A percentile compares a stretch with the other conserved stretches of the same genome.
These are phyloP conservation scores for Luperina testacea DNA, from an alignment of 2,888 invertebrate genomes.

Conservation along the genomic window DNA sequence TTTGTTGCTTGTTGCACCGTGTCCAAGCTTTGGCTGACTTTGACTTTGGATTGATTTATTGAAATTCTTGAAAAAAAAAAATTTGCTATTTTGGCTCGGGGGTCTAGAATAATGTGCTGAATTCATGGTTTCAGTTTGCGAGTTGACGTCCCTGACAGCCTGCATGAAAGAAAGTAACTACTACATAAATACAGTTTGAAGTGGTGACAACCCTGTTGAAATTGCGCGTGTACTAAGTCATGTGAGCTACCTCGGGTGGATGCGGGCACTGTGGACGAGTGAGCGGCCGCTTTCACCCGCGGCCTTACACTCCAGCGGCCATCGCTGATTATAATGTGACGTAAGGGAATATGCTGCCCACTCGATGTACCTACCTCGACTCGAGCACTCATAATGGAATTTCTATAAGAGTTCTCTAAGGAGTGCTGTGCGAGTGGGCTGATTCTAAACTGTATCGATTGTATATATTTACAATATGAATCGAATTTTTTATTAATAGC, in stretches of 20 bases:
- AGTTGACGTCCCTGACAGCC: background rate
- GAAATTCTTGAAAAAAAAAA: background rate
- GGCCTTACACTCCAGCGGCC: constrained; percentile 56
- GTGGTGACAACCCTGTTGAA: constrained; percentile 58
- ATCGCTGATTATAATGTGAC: constrained; percentile 49
- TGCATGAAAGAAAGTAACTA: background rate
- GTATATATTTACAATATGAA: background rate
- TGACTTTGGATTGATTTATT: background rate
- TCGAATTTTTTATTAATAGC: background rate
- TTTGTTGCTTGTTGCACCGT: constrained; percentile 1
- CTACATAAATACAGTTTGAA: background rate
- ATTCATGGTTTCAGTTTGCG: background rate
- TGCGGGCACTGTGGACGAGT: constrained; percentile 63
- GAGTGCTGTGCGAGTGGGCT: background rate
- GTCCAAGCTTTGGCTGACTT: background rate
- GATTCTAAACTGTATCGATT: background rate
- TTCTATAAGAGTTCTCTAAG: constrained; percentile 2
- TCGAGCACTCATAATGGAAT: constrained; percentile 12
- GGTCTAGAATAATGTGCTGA: background rate
- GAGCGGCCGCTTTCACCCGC: constrained; percentile 60
- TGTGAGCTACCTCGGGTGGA: constrained; percentile 68
- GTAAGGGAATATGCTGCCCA: constrained; percentile 28
- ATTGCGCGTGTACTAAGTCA: constrained; percentile 66
- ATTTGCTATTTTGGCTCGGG: background rate
- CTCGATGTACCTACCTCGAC: constrained; percentile 30